Evolutionary conservation across 2,113 vertebrate genomes (phyloP), one percentile per base, ranked within the genome.

Genomic region (Podarcis cretensis): DNA sequence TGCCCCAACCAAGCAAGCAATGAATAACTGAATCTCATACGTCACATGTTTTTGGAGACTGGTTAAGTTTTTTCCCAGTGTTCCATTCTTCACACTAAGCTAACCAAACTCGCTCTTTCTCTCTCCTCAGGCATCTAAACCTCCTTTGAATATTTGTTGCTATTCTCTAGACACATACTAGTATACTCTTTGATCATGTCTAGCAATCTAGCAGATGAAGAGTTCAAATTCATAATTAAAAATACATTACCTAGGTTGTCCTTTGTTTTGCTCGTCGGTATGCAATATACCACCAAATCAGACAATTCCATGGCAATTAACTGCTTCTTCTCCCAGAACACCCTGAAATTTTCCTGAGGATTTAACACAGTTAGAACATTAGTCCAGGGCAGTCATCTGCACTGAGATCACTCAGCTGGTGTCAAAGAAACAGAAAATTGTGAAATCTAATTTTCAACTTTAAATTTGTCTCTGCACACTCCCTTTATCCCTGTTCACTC

Each of bases 231-330:
- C 30, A 83, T 68, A 40, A 13, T 0, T 57, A 91, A 86, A 85
- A 78, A 81, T 27, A 5, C 80, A 5, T 90, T 97, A 99, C 99
- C 98, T 92, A 99, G 98, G 77, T 97, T 97, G 87, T 99, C 98
- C 93, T 99, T 99, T 81, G 98, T 98, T 96, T 99, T 99, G 97
- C 98, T 99, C 87, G 98, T 98, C 1, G 98, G 99, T 87, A 98
- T 98, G 96, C 99, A 99, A 95, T 99, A 99, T 63, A 99, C 98
- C 23, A 99, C 98, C 92, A 99, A 90, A 93, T 99, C 98, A 0
- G 99, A 99, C 95, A 99, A 98, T 94, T 99, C 99, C 74, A 98
- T 98, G 92, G 98, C 98, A 84, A 99, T 98, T 48, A 97, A 97
- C 12, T 98, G 98, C 90, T 97, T 98, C 96, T 96, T 98, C 96